phyloP scores from a whole-genome alignment of 2,888 invertebrate genomes.

The Patella caerulea region DNA sequence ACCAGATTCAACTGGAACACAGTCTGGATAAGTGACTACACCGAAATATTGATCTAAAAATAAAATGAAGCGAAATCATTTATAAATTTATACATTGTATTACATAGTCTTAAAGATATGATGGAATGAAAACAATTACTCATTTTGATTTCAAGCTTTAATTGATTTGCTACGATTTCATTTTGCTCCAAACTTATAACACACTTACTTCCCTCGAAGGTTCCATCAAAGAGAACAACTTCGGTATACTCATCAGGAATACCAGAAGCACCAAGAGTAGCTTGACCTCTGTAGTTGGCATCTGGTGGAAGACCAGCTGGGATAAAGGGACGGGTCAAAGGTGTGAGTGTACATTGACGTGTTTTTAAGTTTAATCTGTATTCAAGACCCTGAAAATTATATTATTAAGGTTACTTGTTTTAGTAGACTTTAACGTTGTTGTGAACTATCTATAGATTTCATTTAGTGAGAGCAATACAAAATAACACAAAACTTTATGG shows the following conservation, averaged over 20 bases:
- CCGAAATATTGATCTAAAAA: slow-evolving; percentile 32
- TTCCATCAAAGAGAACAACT: slow-evolving; percentile 46
- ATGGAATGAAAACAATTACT: too few species aligned
- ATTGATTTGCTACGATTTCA: too few species aligned
- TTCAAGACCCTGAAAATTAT: slow-evolving; percentile 43
- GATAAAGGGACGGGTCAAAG: slow-evolving; percentile 48
- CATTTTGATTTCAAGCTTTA: too few species aligned
- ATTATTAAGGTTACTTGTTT: too few species aligned
- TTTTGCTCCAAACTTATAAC: too few species aligned
- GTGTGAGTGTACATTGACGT: slow-evolving; percentile 47
- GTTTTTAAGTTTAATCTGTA: slow-evolving; percentile 53
- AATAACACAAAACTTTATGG: too few species aligned
- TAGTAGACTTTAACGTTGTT: too few species aligned
- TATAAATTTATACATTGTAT: too few species aligned
- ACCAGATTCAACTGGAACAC: slow-evolving; percentile 48
- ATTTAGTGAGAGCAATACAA: too few species aligned
- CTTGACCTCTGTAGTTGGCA: slow-evolving; percentile 49
- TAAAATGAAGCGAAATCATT: background rate
- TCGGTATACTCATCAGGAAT: slow-evolving; percentile 49
- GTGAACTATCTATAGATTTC: too few species aligned
- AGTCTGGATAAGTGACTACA: slow-evolving; percentile 50
- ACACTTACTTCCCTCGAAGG: slow-evolving; percentile 42
- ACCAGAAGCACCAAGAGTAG: slow-evolving; percentile 50
- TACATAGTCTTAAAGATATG: too few species aligned
- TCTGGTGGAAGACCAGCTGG: slow-evolving; percentile 50